Evolutionary conservation across 1,140 invertebrate genomes (phyloP), one percentile per base, ranked within the genome.

Genomic region (Solen grandis): DNA sequence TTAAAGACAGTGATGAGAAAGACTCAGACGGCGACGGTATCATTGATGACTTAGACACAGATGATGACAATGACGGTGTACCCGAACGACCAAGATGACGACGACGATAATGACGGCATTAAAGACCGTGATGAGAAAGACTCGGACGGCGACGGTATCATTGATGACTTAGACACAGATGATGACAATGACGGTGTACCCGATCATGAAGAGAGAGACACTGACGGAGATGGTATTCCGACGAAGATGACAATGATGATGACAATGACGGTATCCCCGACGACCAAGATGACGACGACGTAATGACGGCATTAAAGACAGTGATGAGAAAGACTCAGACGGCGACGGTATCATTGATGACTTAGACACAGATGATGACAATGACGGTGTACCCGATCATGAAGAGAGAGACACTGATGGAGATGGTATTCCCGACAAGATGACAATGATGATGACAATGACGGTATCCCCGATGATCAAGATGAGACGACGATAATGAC

Each of bases 341-440:
- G 81, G 78, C 63, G 88, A 90, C 79, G 89, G 90, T 19, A 86
- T 88, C 22, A 82, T 82, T 22, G 73, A 81, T 55, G 62, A 82
- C 62, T 29, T 86, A 68, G 81, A 86, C 55, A 59, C 76, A n/a
- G 82, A 89, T 41, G 84, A 84, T 55, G 72, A 74, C 33, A 79
- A 87, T 80, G 77, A 69, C 36, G 66, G 66, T 52, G 82, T 89
- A 50, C 87, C 87, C 13, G 88, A 89, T 69, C 46, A 84, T 50
- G 36, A 85, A 33, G 89, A 88, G 63, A 75, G 87, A 46, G 86
- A 90, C 68, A 84, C 84, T 70, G 86, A 90, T 66, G 83, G 82
- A 62, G 89, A 91, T 68, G 90, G 89, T 31, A 87, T 90, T 36
- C 87, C 88, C 10, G 90, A 91, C 66, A 25, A 82, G n/a, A 81